A percentile compares a stretch with the other conserved stretches of the same genome.
Conservation (phyloP, 2,888 invertebrate species). For the Colletes collaris region DNA sequence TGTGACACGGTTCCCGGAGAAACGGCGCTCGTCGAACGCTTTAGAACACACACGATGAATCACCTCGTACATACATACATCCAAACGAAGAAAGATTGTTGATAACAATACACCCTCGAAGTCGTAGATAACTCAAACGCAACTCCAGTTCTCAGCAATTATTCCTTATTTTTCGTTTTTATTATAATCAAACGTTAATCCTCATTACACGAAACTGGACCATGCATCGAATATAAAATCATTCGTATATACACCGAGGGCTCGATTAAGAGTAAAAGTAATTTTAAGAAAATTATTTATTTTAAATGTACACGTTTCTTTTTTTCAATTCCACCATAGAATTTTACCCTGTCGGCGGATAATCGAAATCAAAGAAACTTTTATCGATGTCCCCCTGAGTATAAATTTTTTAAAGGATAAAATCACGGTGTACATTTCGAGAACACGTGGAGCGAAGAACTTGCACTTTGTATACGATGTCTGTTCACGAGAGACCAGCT, state of each 20-base stretch:
- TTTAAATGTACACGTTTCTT: no score
- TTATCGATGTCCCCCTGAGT: no score
- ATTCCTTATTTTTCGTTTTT: background rate
- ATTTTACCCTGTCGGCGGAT: no score
- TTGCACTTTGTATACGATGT: background rate
- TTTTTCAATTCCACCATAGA: no score
- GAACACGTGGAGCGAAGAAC: background rate
- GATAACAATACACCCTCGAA: background rate
- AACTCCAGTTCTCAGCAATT: conserved; percentile 4
- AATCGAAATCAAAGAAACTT: no score
- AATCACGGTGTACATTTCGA: no score
- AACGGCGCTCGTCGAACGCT: conserved; percentile 3
- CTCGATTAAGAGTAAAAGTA: background rate
- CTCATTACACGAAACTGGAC: no score
- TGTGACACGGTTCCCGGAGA: conserved; percentile 40
- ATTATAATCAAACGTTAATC: background rate
- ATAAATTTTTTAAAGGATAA: no score
- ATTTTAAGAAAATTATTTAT: background rate
- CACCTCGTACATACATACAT: background rate
- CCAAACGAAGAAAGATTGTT: background rate
- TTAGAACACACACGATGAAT: background rate
- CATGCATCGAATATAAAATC: no score
- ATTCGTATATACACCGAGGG: no score
- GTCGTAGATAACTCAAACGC: background rate
- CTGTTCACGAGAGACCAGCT: conserved; percentile 2